Evolutionary conservation across 1,140 invertebrate species (phyloP).

Genomic region (Zaprionus kolodkinae): DNA sequence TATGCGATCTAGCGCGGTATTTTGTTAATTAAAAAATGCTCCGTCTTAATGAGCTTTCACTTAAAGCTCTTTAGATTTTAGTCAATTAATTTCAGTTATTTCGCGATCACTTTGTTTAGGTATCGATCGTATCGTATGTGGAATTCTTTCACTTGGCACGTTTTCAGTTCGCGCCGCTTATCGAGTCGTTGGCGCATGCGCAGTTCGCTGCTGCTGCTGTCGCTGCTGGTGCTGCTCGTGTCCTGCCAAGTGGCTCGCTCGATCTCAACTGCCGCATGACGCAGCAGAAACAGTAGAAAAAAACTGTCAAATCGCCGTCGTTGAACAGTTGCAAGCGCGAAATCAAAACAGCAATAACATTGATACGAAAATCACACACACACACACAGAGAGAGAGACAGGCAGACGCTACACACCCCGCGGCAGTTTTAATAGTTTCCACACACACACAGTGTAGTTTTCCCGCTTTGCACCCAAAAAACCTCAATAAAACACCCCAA

Average conservation of each 20-base stretch:
- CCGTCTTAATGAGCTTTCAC: conserved; percentile 7
- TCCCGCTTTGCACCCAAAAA: conserved; percentile 60
- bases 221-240: conserved; percentile 60
- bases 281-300: conserved; percentile 79
- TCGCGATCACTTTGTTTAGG: conserved; percentile 2
- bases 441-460: conserved; percentile 55
- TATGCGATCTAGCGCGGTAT: not conserved
- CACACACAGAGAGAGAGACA: conserved; percentile 48
- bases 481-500: conserved; percentile 83
- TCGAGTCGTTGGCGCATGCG: conserved; percentile 68
- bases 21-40: not conserved
- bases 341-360: conserved; percentile 81
- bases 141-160: not conserved
- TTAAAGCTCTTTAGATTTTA: not conserved
- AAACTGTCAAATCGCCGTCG: conserved; percentile 66
- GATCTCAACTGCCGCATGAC: conserved; percentile 82
- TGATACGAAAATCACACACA: conserved; percentile 72
- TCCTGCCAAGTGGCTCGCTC: conserved; percentile 83
- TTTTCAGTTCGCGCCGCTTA: conserved; percentile 17
- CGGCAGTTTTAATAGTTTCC: conserved; percentile 71
- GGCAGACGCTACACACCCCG: conserved; percentile 53
- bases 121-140: not conserved
- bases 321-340: conserved; percentile 62
- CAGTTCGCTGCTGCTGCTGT: conserved; percentile 52
- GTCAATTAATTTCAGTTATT: not conserved